These are phyloP conservation scores for Amblyraja radiata DNA, from an alignment of 2,797 vertebrate genomes.

Conservation along the genomic window DNA sequence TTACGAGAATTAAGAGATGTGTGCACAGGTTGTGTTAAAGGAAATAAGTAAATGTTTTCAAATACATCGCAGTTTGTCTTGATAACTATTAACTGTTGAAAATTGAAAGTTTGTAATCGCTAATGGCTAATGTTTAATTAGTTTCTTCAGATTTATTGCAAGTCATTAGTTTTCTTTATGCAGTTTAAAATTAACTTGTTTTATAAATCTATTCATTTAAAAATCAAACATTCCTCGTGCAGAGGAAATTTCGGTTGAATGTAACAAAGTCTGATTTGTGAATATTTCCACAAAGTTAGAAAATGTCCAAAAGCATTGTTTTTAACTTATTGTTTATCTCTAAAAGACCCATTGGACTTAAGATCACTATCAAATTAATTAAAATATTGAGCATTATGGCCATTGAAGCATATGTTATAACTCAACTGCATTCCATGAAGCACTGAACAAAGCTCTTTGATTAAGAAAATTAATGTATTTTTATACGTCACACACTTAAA, in stretches of 20 bases:
- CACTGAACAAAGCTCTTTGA: constrained; percentile 3
- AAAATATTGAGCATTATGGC: background rate
- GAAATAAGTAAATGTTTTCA: background rate
- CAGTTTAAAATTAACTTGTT: constrained; percentile 17
- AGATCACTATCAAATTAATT: background rate
- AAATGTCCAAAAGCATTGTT: background rate
- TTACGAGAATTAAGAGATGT: background rate
- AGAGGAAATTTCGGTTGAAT: background rate
- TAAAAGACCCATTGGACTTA: background rate
- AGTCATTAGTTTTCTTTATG: background rate
- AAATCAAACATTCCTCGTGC: too few species aligned
- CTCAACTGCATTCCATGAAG: background rate
- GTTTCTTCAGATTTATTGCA: background rate
- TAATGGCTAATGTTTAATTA: background rate
- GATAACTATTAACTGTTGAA: background rate
- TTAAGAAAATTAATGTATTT: background rate
- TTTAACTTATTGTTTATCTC: background rate
- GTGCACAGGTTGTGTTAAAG: background rate
- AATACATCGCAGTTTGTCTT: background rate
- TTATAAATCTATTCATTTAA: background rate
- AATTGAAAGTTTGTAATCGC: background rate
- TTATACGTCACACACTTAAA: background rate
- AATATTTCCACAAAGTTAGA: background rate
- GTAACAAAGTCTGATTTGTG: background rate
- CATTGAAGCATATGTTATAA: background rate